phyloP scores from a whole-genome alignment of 2,888 invertebrate genomes.

The Cheilosia vernalis region DNA sequence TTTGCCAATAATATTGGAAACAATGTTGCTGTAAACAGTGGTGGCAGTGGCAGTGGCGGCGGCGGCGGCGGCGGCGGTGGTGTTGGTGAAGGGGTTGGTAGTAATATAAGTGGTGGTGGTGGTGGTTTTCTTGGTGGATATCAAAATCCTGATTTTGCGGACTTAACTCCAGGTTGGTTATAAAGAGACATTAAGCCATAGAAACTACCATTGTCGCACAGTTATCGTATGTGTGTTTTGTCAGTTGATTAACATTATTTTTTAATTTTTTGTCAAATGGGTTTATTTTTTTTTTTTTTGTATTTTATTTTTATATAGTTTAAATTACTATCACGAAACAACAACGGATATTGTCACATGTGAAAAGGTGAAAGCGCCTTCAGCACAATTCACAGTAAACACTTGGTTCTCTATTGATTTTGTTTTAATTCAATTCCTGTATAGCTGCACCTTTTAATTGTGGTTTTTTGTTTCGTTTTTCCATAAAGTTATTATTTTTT shows the following conservation, averaged over 20 bases:
- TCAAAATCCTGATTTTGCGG: slow-evolving; percentile 82
- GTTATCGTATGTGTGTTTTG: slow-evolving; percentile 27
- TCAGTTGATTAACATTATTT: slow-evolving; percentile 40
- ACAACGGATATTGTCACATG: slow-evolving; percentile 6
- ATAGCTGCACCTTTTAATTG: background rate
- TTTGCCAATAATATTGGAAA: slow-evolving; percentile 78
- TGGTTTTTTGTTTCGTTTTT: slow-evolving; percentile 2
- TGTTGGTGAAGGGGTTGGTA: slow-evolving; percentile 54
- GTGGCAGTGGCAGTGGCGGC: background rate
- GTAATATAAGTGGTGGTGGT: slow-evolving; percentile 77
- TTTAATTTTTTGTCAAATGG: slow-evolving; percentile 7
- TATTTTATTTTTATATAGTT: background rate
- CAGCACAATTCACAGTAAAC: slow-evolving; percentile 7
- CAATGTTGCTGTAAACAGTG: slow-evolving; percentile 62
- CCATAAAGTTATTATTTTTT: slow-evolving; percentile 9
- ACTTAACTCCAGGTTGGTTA: slow-evolving; percentile 85
- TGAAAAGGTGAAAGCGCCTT: slow-evolving; percentile 6
- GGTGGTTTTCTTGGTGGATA: slow-evolving; percentile 79
- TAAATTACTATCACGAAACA: slow-evolving; percentile 7
- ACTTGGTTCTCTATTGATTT: slow-evolving; percentile 1
- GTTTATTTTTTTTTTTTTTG: slow-evolving; percentile 5
- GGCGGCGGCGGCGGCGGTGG: slow-evolving; percentile 22
- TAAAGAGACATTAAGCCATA: slow-evolving; percentile 38
- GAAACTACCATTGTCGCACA: slow-evolving; percentile 22
- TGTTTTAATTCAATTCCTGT: background rate